phyloP scores from a whole-genome alignment of 30 jellyfish, hydroid and myxozoan species.

The Turritopsis dohrnii region DNA sequence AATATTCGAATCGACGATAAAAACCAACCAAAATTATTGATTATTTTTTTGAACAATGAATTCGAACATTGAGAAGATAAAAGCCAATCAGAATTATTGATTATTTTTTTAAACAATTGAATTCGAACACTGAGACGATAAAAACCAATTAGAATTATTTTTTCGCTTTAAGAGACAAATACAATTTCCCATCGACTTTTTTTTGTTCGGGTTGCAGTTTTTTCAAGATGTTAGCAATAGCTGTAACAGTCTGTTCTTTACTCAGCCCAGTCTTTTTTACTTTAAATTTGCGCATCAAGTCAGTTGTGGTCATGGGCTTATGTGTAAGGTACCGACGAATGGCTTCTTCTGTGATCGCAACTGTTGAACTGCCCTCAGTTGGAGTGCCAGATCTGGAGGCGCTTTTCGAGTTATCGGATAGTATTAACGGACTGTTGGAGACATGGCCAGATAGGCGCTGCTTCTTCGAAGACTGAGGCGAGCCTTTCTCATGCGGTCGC shows the following conservation, averaged over 20 bases:
- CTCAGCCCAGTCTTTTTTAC: conserved; percentile 76
- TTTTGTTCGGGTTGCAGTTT: conserved; percentile 77
- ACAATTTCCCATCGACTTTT: conserved; percentile 67
- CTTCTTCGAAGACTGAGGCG: background rate
- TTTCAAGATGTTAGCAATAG: conserved; percentile 78
- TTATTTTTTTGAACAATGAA: no score
- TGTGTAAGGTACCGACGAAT: conserved; percentile 79
- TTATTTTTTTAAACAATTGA: background rate
- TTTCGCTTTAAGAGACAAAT: conserved; percentile 63
- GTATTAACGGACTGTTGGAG: conserved; percentile 20
- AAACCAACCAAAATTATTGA: no score
- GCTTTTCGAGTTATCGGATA: background rate
- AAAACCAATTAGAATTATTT: conserved; percentile 1
- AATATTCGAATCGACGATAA: no score
- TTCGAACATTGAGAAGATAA: no score
- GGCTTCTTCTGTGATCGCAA: conserved; percentile 67
- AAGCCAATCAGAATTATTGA: no score
- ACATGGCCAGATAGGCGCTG: background rate
- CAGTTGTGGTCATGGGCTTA: conserved; percentile 97
- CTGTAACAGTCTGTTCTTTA: conserved; percentile 82
- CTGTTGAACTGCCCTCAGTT: conserved; percentile 9
- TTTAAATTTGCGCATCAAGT: conserved; percentile 78
- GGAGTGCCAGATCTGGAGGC: conserved; percentile 33
- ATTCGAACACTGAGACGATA: background rate
- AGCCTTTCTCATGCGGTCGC: conserved; percentile 20